These are phyloP conservation scores for Oscheius sp. DNA, from an alignment of 2,888 invertebrate species.

Conservation along the genomic window DNA sequence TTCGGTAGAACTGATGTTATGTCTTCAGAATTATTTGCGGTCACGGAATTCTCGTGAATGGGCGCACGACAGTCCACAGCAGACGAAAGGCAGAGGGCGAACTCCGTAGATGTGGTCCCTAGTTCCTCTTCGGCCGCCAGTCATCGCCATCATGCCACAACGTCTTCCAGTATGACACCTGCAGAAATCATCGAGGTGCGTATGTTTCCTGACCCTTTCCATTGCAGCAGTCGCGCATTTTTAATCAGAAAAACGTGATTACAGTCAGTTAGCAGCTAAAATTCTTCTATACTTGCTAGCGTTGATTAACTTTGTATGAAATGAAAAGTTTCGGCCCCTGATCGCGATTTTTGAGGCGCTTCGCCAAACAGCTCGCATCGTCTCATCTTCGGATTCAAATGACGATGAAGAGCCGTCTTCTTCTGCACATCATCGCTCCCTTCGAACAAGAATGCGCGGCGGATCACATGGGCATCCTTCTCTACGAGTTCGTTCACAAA, in stretches of 20 bases:
- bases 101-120: constrained; percentile 53
- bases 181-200: constrained; percentile 50
- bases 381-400: constrained; percentile 54
- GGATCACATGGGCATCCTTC: constrained; percentile 17
- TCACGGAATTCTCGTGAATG: constrained; percentile 42
- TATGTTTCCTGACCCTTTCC: not conserved
- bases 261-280: too few species aligned
- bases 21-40: not conserved
- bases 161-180: constrained; percentile 46
- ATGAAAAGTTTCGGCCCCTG: not conserved
- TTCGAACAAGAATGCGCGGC: constrained; percentile 18
- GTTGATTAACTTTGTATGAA: too few species aligned
- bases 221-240: not conserved
- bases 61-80: constrained; percentile 61
- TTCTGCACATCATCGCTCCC: constrained; percentile 6
- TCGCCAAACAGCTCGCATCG: constrained; percentile 44
- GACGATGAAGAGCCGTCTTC: constrained; percentile 49
- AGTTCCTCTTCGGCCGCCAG: constrained; percentile 18
- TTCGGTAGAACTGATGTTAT: too few species aligned
- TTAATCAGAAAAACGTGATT: not conserved
- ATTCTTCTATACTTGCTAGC: too few species aligned
- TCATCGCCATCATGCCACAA: constrained; percentile 36
- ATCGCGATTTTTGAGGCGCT: constrained; percentile 38
- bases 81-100: constrained; percentile 59
- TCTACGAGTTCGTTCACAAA: constrained; percentile 46